Evolutionary conservation across 2,797 vertebrate species (phyloP).

Genomic region (Tapera naevia): DNA sequence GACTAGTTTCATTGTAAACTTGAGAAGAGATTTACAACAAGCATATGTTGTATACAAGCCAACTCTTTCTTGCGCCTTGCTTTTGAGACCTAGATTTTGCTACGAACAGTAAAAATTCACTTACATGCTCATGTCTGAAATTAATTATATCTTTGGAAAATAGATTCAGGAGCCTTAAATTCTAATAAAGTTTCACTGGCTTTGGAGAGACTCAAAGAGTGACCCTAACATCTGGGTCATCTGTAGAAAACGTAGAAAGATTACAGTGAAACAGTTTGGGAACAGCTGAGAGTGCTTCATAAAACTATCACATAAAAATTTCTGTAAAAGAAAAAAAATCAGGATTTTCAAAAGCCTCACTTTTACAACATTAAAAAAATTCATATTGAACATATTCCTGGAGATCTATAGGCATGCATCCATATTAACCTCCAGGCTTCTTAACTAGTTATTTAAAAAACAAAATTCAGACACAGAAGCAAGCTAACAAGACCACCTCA

Average conservation of each 20-base stretch:
- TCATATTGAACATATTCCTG: not conserved
- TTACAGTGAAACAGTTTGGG: not conserved
- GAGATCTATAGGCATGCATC: not conserved
- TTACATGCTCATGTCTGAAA: not conserved
- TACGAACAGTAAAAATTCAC: not conserved
- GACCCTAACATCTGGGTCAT: not conserved
- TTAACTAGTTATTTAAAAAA: not conserved
- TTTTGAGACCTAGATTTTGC: not conserved
- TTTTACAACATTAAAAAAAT: not conserved
- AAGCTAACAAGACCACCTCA: not conserved
- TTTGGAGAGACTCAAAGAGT: not conserved
- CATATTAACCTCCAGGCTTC: not conserved
- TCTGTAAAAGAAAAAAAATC: rapidly evolving
- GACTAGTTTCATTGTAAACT: not conserved
- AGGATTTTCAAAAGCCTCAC: not conserved
- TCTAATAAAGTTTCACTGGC: not conserved
- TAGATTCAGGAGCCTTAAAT: not conserved
- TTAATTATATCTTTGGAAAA: not conserved
- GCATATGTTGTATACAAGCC: not conserved
- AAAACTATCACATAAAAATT: not conserved
- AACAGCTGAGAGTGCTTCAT: not conserved
- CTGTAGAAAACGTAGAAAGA: not conserved
- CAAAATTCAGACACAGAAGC: not conserved
- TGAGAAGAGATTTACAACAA: not conserved
- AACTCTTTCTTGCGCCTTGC: not conserved